Conservation (phyloP, 2,113 vertebrate species). For the Ceyx melanurus region DNA sequence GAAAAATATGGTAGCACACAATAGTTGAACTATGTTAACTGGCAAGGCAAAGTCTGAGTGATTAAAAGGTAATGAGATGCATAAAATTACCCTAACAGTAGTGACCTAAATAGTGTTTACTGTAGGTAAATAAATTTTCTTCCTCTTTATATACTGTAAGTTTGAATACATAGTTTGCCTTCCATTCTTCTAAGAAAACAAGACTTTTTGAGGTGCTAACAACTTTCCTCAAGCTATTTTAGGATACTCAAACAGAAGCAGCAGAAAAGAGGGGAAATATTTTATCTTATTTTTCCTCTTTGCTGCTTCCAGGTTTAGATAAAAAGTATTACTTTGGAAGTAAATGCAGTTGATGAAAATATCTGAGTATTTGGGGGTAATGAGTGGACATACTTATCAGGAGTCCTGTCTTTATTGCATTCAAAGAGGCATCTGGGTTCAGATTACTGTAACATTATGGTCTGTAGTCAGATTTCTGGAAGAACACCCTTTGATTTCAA, state of each 20-base stretch:
- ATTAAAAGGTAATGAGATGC: background rate
- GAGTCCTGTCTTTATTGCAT: background rate
- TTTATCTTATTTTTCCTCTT: background rate
- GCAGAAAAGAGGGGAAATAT: background rate
- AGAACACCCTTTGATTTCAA: background rate
- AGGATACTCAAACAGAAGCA: background rate
- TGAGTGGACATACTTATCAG: background rate
- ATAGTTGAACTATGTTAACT: background rate
- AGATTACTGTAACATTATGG: background rate
- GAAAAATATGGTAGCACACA: background rate
- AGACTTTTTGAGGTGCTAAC: background rate
- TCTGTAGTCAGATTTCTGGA: background rate
- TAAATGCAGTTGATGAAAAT: background rate
- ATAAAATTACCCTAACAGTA: background rate
- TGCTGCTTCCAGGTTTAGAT: background rate
- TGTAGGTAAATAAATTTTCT: background rate
- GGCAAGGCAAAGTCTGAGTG: background rate
- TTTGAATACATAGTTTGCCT: background rate
- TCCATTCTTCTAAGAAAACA: background rate
- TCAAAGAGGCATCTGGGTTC: fast-evolving
- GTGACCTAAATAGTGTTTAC: background rate
- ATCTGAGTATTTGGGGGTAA: background rate
- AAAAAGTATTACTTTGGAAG: background rate
- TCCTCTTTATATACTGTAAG: background rate
- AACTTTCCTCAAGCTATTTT: background rate